Percentiles rank a stretch among this genome's conserved stretches.
Conservation (phyloP, 2,888 invertebrate genomes). For the Drosophila paucipuncta region DNA sequence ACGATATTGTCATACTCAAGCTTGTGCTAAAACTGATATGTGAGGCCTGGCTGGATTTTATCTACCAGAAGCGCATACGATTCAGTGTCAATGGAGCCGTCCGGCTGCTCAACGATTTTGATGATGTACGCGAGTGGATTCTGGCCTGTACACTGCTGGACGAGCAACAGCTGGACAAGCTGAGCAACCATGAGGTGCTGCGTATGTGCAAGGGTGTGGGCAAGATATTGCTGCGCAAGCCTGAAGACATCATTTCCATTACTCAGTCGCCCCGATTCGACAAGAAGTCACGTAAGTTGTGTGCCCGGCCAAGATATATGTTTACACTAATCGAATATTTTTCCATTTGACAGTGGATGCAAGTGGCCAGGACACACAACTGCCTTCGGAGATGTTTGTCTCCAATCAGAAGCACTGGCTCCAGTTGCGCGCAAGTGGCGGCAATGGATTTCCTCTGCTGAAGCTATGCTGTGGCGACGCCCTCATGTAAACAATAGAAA, state of each 20-base stretch:
- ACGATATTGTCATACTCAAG: conserved; percentile 90
- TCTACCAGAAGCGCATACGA: conserved; percentile 92
- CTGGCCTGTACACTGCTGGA: conserved; percentile 87
- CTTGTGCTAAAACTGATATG: conserved; percentile 93
- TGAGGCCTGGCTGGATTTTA: conserved; percentile 95
- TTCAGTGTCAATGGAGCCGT: conserved; percentile 93
- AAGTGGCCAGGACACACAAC: conserved; percentile 87
- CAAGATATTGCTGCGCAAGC: conserved; percentile 91
- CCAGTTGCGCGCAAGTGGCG: conserved; percentile 87
- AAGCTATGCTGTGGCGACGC: conserved; percentile 75
- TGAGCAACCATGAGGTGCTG: conserved; percentile 86
- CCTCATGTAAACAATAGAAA: conserved; percentile 65
- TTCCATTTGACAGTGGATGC: conserved; percentile 81
- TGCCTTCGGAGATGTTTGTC: conserved; percentile 96
- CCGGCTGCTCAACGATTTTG: conserved; percentile 93
- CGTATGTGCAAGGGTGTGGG: conserved; percentile 94
- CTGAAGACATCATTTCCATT: conserved; percentile 94
- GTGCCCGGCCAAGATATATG: fast-evolving
- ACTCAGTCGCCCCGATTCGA: conserved; percentile 84
- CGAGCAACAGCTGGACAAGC: conserved; percentile 85
- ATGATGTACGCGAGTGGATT: conserved; percentile 92
- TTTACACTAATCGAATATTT: background rate
- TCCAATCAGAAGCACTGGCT: conserved; percentile 96
- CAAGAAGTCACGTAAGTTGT: conserved; percentile 68
- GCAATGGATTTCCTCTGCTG: conserved; percentile 70